Evolutionary conservation across 2,888 invertebrate species (phyloP).

Genomic region (Ochropleura plecta): DNA sequence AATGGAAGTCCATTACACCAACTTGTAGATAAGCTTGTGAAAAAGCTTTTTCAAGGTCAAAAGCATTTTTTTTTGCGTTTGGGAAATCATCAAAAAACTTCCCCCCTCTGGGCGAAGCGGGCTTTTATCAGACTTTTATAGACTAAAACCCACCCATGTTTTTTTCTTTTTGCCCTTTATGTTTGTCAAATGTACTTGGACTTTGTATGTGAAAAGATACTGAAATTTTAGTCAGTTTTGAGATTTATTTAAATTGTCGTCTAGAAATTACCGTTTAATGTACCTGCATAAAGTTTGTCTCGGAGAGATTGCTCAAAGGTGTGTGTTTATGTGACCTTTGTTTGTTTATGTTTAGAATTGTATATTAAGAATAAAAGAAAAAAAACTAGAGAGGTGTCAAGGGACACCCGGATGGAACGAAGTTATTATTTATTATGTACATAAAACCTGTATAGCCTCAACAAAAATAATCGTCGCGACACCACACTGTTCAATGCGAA

Average conservation of each 20-base stretch:
- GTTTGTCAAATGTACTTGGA: not conserved
- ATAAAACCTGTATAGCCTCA: too few species aligned
- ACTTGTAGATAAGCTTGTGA: not conserved
- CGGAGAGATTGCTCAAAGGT: not conserved
- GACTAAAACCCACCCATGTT: too few species aligned
- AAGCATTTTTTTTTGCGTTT: too few species aligned
- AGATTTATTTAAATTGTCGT: not conserved
- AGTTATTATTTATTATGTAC: too few species aligned
- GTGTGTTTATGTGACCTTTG: not conserved
- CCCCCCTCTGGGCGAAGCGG: too few species aligned
- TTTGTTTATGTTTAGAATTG: not conserved
- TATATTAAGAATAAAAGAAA: not conserved
- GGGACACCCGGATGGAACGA: too few species aligned
- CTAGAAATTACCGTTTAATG: not conserved
- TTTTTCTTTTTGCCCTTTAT: too few species aligned
- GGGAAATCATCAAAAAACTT: too few species aligned
- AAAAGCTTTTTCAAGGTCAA: not conserved
- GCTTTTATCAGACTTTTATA: too few species aligned
- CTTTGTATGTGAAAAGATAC: not conserved
- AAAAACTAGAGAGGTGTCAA: too few species aligned
- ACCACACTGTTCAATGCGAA: too few species aligned
- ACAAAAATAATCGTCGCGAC: too few species aligned
- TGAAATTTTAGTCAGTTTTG: not conserved
- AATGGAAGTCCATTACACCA: not conserved
- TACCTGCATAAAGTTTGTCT: conserved; percentile 1